Evolutionary conservation across 2,797 vertebrate species (phyloP).

Genomic region (Sebastes nivosus): DNA sequence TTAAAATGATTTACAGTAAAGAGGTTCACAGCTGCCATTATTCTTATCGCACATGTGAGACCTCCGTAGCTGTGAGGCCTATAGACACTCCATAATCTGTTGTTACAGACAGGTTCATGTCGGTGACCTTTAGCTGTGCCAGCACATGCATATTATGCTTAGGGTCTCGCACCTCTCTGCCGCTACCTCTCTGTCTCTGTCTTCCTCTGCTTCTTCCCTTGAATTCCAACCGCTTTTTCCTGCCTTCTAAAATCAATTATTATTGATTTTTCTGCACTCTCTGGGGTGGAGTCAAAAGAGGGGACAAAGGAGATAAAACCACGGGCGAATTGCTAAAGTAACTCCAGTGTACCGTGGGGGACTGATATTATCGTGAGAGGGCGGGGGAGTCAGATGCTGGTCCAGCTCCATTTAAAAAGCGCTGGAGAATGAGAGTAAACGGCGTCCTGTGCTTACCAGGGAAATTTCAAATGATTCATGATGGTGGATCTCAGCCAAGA

Average conservation of each 20-base stretch:
- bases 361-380: conserved; percentile 57
- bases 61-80: conserved; percentile 21
- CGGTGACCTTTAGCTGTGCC: conserved; percentile 79
- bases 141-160: conserved; percentile 71
- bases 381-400: conserved; percentile 37
- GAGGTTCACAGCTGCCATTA: conserved; percentile 10
- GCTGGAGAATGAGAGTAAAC: conserved; percentile 33
- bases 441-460: conserved; percentile 35
- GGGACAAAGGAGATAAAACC: conserved; percentile 83
- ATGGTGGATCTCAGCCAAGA: conserved; percentile 4
- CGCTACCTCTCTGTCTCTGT: conserved; percentile 67
- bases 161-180: conserved; percentile 54
- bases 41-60: conserved; percentile 11
- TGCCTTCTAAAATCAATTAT: conserved; percentile 80
- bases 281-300: conserved; percentile 73
- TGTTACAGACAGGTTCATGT: conserved; percentile 71
- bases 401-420: conserved; percentile 40
- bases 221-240: conserved; percentile 78
- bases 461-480: conserved; percentile 26
- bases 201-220: conserved; percentile 64
- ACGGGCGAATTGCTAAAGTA: conserved; percentile 76
- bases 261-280: conserved; percentile 81
- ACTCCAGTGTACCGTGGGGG: conserved; percentile 60
- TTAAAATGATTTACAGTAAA: neutral
- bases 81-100: conserved; percentile 65